A percentile compares a stretch with the other conserved stretches of the same genome.
phyloP scores from a whole-genome alignment of 2,797 vertebrate genomes.

The Enteromius thamalakanensis region DNA sequence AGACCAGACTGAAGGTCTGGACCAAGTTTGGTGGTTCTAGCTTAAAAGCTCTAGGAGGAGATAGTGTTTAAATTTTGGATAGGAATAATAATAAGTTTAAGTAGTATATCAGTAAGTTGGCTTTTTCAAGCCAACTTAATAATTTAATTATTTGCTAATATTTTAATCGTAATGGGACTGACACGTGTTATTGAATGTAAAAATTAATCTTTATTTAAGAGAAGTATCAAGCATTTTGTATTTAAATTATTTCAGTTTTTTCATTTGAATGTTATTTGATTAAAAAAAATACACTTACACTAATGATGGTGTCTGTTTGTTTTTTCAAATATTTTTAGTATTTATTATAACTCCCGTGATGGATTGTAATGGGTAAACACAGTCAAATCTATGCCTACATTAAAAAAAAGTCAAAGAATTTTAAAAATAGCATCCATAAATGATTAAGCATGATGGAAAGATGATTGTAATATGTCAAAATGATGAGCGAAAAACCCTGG shows the following conservation, averaged over 20 bases:
- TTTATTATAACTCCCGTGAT: background rate
- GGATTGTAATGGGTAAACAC: background rate
- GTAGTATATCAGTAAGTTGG: no score
- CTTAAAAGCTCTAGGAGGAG: no score
- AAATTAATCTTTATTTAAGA: background rate
- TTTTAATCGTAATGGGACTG: background rate
- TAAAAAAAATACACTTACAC: background rate
- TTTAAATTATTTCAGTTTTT: background rate
- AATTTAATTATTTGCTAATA: background rate
- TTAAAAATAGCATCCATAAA: background rate
- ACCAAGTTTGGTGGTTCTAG: no score
- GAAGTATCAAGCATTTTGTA: background rate
- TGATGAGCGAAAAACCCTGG: background rate
- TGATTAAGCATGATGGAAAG: background rate
- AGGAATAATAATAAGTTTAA: no score
- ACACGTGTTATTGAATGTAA: background rate
- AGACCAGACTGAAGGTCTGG: no score
- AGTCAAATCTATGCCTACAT: background rate
- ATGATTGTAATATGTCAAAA: background rate
- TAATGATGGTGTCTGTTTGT: no score
- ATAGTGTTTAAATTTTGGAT: no score
- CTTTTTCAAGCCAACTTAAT: no score
- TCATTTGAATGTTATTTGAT: background rate
- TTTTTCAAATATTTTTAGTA: no score
- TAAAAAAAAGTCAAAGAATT: background rate